Percentiles rank a stretch among this genome's conserved stretches.
Conservation (phyloP, 2,113 vertebrate species). For the Laticauda colubrina region DNA sequence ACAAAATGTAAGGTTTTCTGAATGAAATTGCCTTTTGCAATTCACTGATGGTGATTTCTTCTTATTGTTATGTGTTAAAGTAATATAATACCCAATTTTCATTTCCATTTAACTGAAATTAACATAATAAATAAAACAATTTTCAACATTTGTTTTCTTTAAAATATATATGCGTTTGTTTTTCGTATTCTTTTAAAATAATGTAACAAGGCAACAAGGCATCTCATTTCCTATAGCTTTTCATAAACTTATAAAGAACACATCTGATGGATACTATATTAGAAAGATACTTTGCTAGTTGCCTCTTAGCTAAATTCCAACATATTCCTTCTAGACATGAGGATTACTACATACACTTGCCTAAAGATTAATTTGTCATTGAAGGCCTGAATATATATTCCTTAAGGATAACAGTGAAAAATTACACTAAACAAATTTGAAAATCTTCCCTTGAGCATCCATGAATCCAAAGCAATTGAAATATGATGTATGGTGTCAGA, state of each 20-base stretch:
- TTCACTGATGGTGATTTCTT: not conserved
- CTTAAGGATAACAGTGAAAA: slow-evolving; percentile 48
- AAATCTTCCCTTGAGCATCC: slow-evolving; percentile 46
- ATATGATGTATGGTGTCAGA: slow-evolving; percentile 47
- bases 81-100: not conserved
- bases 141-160: not conserved
- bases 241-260: slow-evolving; percentile 16
- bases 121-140: not conserved
- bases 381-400: slow-evolving; percentile 1
- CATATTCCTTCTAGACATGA: slow-evolving; percentile 36
- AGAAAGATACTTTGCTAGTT: slow-evolving; percentile 26
- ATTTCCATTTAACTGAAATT: not conserved
- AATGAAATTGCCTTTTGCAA: no score
- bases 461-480: slow-evolving; percentile 45
- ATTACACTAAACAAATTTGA: slow-evolving; percentile 45
- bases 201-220: slow-evolving; percentile 21
- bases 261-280: slow-evolving; percentile 25
- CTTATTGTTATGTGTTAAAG: not conserved
- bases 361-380: slow-evolving; percentile 13
- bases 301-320: slow-evolving; percentile 39
- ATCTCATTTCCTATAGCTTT: slow-evolving; percentile 39
- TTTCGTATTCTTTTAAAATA: not conserved
- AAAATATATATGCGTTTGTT: not conserved
- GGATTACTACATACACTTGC: slow-evolving; percentile 33
- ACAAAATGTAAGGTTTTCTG: no score